Evolutionary conservation across 2,888 invertebrate genomes (phyloP), one percentile per base, ranked within the genome.

Genomic region (Sinotaia quadrata): DNA sequence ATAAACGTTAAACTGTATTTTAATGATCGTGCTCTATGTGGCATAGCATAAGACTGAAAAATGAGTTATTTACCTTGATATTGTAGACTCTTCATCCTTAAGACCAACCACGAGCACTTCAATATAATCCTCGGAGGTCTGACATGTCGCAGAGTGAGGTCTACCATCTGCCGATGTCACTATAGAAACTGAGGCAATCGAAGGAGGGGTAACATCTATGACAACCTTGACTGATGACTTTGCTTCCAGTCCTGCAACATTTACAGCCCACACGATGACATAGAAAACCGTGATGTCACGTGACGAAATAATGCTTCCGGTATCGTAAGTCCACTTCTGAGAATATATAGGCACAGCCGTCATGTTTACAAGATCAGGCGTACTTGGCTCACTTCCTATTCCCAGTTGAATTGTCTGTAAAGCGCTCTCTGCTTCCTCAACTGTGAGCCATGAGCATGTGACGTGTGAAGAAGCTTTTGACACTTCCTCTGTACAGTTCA

Each of bases 401-500:
- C 63, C 63, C 4, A 63, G 4, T n/a, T 36, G 36, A 34, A 63
- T 54, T 27, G 7, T 18, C 8, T 51, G 24, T 31, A 63, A 44
- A 7, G 41, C 24, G 29, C 63, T 63, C 36, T 63, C 31, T 29
- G 27, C 10, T 27, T 63, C 63, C 18, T 41, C 24, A 2, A 63
- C 31, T 2, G 37, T 54, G 8, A 51, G 4, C 63, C 73, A 73
- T 34, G 33, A n/a, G 36, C 71, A 68, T 36, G 33, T 41, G 5
- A 74, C 41, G 0, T 47, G 27, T 12, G 71, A 18, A 15, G 51
- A 37, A n/a, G 36, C 10, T 15, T 29, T 8, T 2, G 70, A 71
- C 12, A 71, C 44, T 18, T 47, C 51, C 12, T 44, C 21, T 4
- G 69, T 44, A 37, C 69, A 74, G 3, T 15, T 34, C 21, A 72